Conservation (phyloP, 1,140 invertebrate species). For the Drosophila repleta region DNA sequence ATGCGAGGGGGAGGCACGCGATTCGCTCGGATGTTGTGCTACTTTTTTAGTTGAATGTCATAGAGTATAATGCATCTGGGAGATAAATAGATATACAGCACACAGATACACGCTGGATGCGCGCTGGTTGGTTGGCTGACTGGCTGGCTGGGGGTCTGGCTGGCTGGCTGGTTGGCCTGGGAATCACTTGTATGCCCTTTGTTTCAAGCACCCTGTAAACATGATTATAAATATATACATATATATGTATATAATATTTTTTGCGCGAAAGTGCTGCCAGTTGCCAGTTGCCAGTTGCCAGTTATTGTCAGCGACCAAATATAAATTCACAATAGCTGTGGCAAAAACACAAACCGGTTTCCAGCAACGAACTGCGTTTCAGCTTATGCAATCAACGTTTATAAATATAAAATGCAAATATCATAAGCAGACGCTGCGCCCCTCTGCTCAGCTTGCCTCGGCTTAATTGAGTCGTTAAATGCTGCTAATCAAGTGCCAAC, state of each 20-base stretch:
- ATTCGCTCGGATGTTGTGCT: slow-evolving; percentile 43
- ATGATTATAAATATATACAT: slow-evolving; percentile 24
- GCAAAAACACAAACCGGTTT: slow-evolving; percentile 33
- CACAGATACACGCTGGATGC: slow-evolving; percentile 5
- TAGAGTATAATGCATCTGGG: slow-evolving; percentile 37
- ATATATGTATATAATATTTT: slow-evolving; percentile 8
- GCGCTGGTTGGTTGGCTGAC: background rate
- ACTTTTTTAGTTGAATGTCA: slow-evolving; percentile 28
- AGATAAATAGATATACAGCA: slow-evolving; percentile 18
- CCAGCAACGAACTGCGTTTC: slow-evolving; percentile 39
- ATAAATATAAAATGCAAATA: slow-evolving; percentile 48
- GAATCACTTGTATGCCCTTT: slow-evolving; percentile 37
- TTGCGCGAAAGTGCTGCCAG: slow-evolving; percentile 46
- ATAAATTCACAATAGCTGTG: slow-evolving; percentile 13
- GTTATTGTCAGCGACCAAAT: slow-evolving; percentile 35
- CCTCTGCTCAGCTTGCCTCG: too few species aligned
- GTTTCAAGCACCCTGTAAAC: slow-evolving; percentile 38
- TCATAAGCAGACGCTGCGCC: slow-evolving; percentile 1
- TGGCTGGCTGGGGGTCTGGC: background rate
- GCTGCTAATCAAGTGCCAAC: slow-evolving; percentile 30
- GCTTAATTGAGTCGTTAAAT: slow-evolving; percentile 39
- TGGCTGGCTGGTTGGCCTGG: slow-evolving; percentile 18
- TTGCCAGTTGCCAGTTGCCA: slow-evolving; percentile 9
- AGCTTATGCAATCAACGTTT: slow-evolving; percentile 48
- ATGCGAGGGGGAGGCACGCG: slow-evolving; percentile 23